Evolutionary conservation across 2,113 vertebrate genomes (phyloP).

Genomic region (Pygoscelis adeliae): DNA sequence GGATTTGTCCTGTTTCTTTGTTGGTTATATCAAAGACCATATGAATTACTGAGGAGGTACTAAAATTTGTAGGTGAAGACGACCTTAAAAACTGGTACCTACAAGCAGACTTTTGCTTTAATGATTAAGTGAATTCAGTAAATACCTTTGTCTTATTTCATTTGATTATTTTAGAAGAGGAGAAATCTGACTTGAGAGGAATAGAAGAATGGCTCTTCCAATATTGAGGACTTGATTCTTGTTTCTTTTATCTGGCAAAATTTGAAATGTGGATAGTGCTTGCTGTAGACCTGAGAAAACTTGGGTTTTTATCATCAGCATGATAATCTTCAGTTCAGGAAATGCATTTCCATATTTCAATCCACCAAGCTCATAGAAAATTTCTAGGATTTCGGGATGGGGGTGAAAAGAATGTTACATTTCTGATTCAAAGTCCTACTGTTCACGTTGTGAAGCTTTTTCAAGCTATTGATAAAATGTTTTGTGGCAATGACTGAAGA

Average conservation of each 20-base stretch:
- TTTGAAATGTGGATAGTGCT: not conserved
- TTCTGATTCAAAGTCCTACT: not conserved
- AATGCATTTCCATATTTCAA: not conserved
- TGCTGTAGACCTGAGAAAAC: not conserved
- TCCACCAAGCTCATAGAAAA: not conserved
- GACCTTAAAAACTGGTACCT: not conserved
- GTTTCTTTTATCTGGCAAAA: not conserved
- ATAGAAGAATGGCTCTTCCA: not conserved
- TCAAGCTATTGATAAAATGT: not conserved
- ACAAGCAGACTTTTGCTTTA: not conserved
- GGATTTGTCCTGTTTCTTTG: not conserved
- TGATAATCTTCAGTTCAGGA: not conserved
- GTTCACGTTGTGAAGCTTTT: not conserved
- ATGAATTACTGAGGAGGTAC: not conserved
- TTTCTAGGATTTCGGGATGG: not conserved
- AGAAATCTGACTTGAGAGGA: not conserved
- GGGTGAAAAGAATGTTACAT: not conserved
- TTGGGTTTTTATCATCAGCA: not conserved
- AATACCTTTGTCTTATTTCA: not conserved
- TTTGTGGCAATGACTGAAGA: not conserved
- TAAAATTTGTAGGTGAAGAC: not conserved
- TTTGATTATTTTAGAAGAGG: not conserved
- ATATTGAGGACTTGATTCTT: not conserved
- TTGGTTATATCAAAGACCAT: not conserved
- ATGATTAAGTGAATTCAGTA: not conserved